A percentile compares a stretch with the other conserved stretches of the same genome.
Conservation (phyloP, 1,140 invertebrate species). For the Pseudoatta argentina region DNA sequence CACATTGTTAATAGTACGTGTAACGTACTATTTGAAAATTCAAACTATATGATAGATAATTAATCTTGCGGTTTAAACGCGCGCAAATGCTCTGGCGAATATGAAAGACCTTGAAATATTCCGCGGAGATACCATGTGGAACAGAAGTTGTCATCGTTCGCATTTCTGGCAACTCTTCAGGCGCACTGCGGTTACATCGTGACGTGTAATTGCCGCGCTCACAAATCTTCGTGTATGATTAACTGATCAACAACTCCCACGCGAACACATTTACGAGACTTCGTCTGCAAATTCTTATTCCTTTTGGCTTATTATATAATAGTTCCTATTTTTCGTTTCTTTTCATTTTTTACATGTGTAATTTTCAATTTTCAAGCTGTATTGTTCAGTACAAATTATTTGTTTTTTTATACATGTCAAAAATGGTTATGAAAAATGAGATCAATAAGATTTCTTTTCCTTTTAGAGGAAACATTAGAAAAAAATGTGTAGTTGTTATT, state of each 20-base stretch:
- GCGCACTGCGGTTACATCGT: slow-evolving; percentile 67
- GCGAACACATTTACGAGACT: slow-evolving; percentile 10
- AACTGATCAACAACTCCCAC: slow-evolving; percentile 41
- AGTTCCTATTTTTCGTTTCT: neutral
- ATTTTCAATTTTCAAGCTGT: neutral
- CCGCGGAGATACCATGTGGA: slow-evolving; percentile 48
- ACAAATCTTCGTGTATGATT: slow-evolving; percentile 47
- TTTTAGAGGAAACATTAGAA: neutral
- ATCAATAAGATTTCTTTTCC: no score
- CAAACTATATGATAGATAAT: slow-evolving; percentile 3
- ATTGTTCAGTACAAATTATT: neutral
- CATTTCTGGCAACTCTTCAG: slow-evolving; percentile 70
- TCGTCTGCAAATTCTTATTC: slow-evolving; percentile 7
- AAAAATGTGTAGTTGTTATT: neutral
- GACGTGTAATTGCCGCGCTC: slow-evolving; percentile 58
- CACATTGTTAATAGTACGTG: neutral
- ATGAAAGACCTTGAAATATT: slow-evolving; percentile 53
- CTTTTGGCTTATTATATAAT: neutral
- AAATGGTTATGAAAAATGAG: neutral
- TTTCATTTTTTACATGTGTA: neutral
- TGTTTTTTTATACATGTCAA: neutral
- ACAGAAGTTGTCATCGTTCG: slow-evolving; percentile 60
- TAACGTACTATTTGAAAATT: neutral
- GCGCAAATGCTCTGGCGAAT: neutral
- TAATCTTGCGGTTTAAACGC: slow-evolving; percentile 29